Base-by-base conservation (phyloP, 1,140 invertebrate genomes). In the Neodiprion pinetum region DNA sequence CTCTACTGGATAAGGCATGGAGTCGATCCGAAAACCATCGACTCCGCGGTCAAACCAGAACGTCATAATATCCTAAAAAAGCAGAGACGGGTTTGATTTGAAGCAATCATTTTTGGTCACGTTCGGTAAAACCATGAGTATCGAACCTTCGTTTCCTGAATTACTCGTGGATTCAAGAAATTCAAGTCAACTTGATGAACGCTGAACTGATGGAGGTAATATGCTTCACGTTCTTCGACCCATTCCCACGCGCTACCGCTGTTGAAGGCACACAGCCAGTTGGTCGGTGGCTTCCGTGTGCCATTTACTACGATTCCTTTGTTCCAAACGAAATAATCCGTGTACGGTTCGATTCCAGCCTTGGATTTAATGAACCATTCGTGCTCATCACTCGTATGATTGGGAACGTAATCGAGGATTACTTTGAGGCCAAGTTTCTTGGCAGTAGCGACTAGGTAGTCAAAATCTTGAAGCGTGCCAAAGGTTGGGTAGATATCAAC, bases 1-100 rank as follows among this genome's bases (percentile, higher is more conserved):
- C 86, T 95, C 93, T 76, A 90, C 90, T 10, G 94, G 78, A 79
- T 89, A 86, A 14, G 90, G 87, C 1, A 94, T 86, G 1, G 93
- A 92, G 81, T 94, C 92, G 9, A 96, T 88, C 76, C 94, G 89
- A 80, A 96, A 95, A 17, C 95, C 95, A 80, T 93, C 92, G 0
- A 95, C 91, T 50, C 94, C 95, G 82, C 91, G 91, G 4, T 92
- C 87, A 3, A 96, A 77, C 95, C 95, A 96, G 83, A 93, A 95
- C 48, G 85, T 84, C 17, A 95, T 79, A 48, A 94, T 88, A 17
- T 94, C 91, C 87, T 93, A 79, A 65, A 88, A 75, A 65, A 76
- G 67, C 77, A 17, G 70, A 74, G 23, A 71, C 49, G 40, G 28
- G 10, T 71, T n/a, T n/a, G n/a, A 47, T 21, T 28, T 14, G 75